Evolutionary conservation across 1,140 invertebrate genomes (phyloP), one percentile per base, ranked within the genome.

Genomic region (Ruditapes philippinarum): DNA sequence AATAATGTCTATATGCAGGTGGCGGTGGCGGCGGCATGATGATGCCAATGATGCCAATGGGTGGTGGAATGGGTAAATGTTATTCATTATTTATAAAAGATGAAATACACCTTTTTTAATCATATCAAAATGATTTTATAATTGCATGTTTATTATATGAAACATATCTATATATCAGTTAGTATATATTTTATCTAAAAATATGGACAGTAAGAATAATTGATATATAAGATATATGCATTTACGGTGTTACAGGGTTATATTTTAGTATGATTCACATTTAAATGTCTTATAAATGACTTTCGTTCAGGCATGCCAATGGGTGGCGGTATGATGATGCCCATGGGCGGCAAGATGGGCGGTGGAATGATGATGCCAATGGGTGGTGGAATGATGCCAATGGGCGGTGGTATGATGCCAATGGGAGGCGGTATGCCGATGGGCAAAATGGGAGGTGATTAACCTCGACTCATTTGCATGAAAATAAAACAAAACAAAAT

Each of bases 301-400:
- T n/a, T n/a, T n/a, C n/a, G n/a, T n/a, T 45, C 42, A 45, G 57
- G 57, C 19, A 62, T 62, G 57, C 57, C 57, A 62, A 82, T 65
- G 79, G 86, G 74, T 33, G 86, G 86, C n/a, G 86, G 86, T 1
- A 81, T 80, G 31, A 81, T 80, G 31, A 51, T 76, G 40, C 33
- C 73, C 14, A n/a, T 14, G 19, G 80, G 80, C n/a, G 80, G 80
- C 76, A 42, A 40, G 22, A 11, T 36, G 79, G 86, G 74, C 42
- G 86, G 86, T 38, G 86, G 86, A n/a, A 81, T 80, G 31, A 57
- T 57, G 78, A 51, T 76, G 40, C 33, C 73, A 5, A n/a, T 14
- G 19, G 80, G 80, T n/a, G 80, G 80, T 19, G 80, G 80, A 40
- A 81, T n/a, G n/a, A n/a, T 81, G 78, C 78, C 78, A 1, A 81